These are phyloP conservation scores for Gila robusta DNA, from an alignment of 2,797 vertebrate species.

Conservation along the genomic window DNA sequence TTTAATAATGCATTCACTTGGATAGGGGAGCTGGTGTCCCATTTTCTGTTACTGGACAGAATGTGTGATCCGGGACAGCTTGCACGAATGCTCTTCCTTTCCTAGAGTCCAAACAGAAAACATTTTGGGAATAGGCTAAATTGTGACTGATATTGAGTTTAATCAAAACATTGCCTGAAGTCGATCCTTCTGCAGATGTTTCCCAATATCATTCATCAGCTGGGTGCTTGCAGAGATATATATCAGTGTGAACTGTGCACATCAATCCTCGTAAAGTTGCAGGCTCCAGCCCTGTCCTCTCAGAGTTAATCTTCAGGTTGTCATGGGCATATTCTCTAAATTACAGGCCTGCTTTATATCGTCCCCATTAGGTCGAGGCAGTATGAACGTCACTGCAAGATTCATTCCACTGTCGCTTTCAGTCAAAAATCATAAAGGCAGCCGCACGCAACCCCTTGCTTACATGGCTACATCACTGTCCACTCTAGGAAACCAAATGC, in stretches of 20 bases:
- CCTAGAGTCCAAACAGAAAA: neutral
- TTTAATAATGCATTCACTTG: conserved; percentile 56
- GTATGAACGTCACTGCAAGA: neutral
- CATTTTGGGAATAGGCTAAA: neutral
- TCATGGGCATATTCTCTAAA: conserved; percentile 49
- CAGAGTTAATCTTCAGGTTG: conserved; percentile 59
- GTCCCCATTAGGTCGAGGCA: conserved; percentile 1
- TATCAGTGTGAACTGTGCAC: conserved; percentile 58
- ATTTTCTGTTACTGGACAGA: conserved; percentile 51
- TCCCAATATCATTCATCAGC: conserved; percentile 57
- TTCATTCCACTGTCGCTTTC: conserved; percentile 9
- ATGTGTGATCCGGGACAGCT: conserved; percentile 22
- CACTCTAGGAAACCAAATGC: conserved; percentile 29
- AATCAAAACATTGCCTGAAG: conserved; percentile 32
- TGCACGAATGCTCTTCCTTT: conserved; percentile 12
- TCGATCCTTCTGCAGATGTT: conserved; percentile 45
- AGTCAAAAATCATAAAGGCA: conserved; percentile 36
- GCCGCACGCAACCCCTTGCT: neutral
- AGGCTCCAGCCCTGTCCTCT: conserved; percentile 53
- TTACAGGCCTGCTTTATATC: conserved; percentile 59
- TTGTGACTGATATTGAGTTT: conserved; percentile 20
- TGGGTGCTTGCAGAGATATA: conserved; percentile 28
- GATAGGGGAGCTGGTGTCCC: conserved; percentile 31
- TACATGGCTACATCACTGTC: neutral
- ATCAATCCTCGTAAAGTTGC: conserved; percentile 69